A percentile compares a stretch with the other conserved stretches of the same genome.
Evolutionary conservation across 2,113 vertebrate species (phyloP).

Genomic region (Oxygymnocypris stewartii): DNA sequence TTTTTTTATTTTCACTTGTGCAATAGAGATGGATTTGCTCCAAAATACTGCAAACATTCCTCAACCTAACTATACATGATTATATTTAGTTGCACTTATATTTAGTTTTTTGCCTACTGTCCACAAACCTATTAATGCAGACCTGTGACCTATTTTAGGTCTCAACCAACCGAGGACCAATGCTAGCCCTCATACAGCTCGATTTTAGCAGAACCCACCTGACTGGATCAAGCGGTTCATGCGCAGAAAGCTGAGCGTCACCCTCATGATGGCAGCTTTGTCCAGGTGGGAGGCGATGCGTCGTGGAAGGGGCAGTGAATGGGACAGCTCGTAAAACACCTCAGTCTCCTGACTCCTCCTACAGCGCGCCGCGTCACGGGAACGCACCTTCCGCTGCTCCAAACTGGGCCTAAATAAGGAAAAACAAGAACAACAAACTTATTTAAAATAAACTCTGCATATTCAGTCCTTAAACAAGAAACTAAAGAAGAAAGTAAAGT

Average conservation of each 20-base stretch:
- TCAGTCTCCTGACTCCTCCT: slow-evolving; percentile 87
- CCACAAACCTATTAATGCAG: background rate
- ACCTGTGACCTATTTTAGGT: background rate
- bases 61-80: background rate
- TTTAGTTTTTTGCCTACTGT: background rate
- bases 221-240: slow-evolving; percentile 76
- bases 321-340: slow-evolving; percentile 86
- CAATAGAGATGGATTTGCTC: background rate
- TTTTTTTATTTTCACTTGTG: background rate
- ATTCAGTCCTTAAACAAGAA: no score
- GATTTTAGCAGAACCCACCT: slow-evolving; percentile 65
- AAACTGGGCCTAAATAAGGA: slow-evolving; percentile 73
- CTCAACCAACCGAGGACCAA: background rate
- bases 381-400: slow-evolving; percentile 86
- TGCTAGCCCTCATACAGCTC: background rate
- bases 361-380: slow-evolving; percentile 85
- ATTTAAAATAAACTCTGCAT: background rate
- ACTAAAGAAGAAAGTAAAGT: background rate
- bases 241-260: slow-evolving; percentile 85
- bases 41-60: background rate
- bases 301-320: slow-evolving; percentile 82
- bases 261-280: slow-evolving; percentile 89
- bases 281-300: slow-evolving; percentile 85
- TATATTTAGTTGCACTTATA: background rate
- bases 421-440: background rate